Conservation (phyloP, 2,888 invertebrate genomes). For the Mimachlamys varia region DNA sequence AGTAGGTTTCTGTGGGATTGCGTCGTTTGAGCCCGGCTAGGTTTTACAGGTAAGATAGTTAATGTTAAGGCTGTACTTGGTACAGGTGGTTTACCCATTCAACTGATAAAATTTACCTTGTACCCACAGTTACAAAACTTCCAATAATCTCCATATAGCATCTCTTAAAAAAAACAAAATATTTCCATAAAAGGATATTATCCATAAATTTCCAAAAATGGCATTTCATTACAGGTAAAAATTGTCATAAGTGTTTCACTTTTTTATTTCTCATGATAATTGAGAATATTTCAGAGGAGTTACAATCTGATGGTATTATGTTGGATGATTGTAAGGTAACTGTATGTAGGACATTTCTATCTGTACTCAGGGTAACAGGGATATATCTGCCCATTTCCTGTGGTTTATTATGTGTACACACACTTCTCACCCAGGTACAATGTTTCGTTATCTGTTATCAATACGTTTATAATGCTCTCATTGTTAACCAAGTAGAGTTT, state of each 20-base stretch:
- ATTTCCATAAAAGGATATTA: too few relatives aligned
- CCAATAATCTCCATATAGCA: too few relatives aligned
- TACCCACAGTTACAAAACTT: neutral
- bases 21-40: neutral
- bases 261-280: too few relatives aligned
- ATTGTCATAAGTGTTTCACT: too few relatives aligned
- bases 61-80: neutral
- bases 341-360: too few relatives aligned
- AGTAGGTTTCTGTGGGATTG: neutral
- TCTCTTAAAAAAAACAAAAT: too few relatives aligned
- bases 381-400: neutral
- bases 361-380: neutral
- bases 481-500: neutral
- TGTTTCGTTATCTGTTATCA: too few relatives aligned
- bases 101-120: neutral
- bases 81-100: neutral
- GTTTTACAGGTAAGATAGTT: slow-evolving; percentile 1
- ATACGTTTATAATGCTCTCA: neutral
- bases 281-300: too few relatives aligned
- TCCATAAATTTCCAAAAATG: too few relatives aligned
- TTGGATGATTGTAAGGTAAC: too few relatives aligned
- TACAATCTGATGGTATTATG: too few relatives aligned
- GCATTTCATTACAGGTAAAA: too few relatives aligned
- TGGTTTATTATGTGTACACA: neutral
- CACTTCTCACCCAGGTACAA: neutral